Evolutionary conservation across 2,113 vertebrate species (phyloP), one percentile per base, ranked within the genome.

Genomic region (Nothobranchius furzeri): DNA sequence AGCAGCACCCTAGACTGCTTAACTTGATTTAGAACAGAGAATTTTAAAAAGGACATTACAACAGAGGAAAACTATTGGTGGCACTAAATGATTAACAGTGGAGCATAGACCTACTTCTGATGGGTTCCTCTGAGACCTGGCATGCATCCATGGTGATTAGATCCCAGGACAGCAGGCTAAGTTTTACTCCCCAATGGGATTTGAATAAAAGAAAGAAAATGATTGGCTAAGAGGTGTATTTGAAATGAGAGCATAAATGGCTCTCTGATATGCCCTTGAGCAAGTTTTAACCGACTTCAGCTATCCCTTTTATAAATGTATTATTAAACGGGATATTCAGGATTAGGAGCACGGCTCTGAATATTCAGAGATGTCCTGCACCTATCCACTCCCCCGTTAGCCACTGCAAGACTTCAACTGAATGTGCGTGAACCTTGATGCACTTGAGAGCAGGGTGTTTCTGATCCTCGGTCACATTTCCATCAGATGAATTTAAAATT

Each of bases 91-190:
- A 40, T 68, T 76, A 7, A 67, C 73, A 84, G 36, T 48, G 56
- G 75, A 87, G 59, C 77, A 45, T 9, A 65, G 74, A 68, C 78
- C 84, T 67, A 76, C 58, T 82, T 84, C 59, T 70, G 55, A 42
- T 48, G 52, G 37, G 17, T 12, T 79, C 68, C 70, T 70, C 50
- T n/a, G 76, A 24, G 74, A 76, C 40, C 8, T 60, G 51, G 49
- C 70, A 58, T 52, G 45, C 15, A 11, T 68, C 60, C 58, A 17
- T 36, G 50, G 75, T 74, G 78, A 82, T 40, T 66, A 17, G 4
- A 66, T 78, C 79, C 75, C 72, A 35, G 13, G 57, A 74, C 48
- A 63, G 14, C 14, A 60, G 20, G 42, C 58, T 78, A 37, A 61
- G 66, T 78, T 64, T 2, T 9, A 48, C 30, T 48, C 54, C 68